Evolutionary conservation across 2,888 invertebrate species (phyloP), one percentile per base, ranked within the genome.

Genomic region (Polietes domitor): DNA sequence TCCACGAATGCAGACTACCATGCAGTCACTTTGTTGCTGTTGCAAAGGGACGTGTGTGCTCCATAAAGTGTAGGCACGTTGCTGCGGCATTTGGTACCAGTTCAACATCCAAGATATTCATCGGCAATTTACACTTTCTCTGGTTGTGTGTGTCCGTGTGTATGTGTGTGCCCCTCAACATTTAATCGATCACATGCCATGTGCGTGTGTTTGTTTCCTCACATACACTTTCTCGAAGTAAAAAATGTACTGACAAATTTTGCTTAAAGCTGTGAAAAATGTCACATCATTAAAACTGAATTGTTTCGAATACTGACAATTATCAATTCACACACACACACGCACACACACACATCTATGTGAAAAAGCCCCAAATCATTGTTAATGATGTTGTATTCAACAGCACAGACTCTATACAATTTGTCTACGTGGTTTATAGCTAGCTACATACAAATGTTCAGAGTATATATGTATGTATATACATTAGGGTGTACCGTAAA

Each of bases 81-180:
- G 41, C 24, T 43, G 43, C 68, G 3, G 24, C 68, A 68, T 24
- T 68, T 68, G 43, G 43, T 43, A 43, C 15, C 68, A 21, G 24
- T 68, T 81, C 75, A 78, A 78, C 75, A 81, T 81, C 65, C 43
- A 75, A 84, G 75, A 78, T 81, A 81, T 72, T 81, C 72, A 84
- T 72, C 65, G 68, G 24, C 63, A 84, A 75, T 84, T 84, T 80
- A 74, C 83, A 84, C 84, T 41, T 58, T 15, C 10, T 53, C 21
- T 53, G 2, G n/a, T 5, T 32, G 32, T 32, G 26, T 58, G n/a
- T 61, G 32, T 58, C 12, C 1, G 53, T 9, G 19, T 24, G 55
- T 21, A 24, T 61, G 15, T 61, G n/a, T 61, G 61, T 26, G 6
- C 28, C 9, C n/a, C n/a, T 47, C n/a, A 47, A n/a, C n/a, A 47